A percentile compares a stretch with the other conserved stretches of the same genome.
phyloP scores from a whole-genome alignment of 2,113 vertebrate species.

The Halcyon senegalensis region DNA sequence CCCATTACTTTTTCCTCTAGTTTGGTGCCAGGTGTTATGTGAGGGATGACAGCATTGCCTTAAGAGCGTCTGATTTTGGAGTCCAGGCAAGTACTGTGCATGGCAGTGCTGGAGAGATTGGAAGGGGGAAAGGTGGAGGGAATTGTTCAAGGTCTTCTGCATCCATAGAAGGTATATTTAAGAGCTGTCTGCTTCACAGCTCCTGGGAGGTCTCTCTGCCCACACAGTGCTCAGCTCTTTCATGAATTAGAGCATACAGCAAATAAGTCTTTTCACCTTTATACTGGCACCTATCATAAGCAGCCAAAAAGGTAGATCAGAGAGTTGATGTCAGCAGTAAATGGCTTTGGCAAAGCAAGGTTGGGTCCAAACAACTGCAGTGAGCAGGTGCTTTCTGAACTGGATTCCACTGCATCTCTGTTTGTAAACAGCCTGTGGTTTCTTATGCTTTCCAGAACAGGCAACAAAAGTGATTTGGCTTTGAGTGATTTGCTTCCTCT shows the following conservation, averaged over 20 bases:
- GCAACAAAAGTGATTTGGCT: neutral
- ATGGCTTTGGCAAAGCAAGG: neutral
- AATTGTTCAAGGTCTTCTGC: neutral
- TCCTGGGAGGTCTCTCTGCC: neutral
- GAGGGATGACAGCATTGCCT: neutral
- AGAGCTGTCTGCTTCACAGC: neutral
- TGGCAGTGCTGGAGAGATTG: neutral
- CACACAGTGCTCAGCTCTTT: neutral
- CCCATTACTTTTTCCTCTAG: neutral
- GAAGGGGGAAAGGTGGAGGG: neutral
- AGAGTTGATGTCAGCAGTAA: neutral
- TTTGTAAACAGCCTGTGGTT: neutral
- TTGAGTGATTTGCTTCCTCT: neutral
- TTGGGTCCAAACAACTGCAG: neutral
- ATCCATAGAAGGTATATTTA: neutral
- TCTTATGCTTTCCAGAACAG: neutral
- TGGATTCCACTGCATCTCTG: neutral
- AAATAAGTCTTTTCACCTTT: neutral
- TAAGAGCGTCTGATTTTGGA: neutral
- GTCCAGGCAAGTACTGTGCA: neutral
- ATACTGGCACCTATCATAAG: neutral
- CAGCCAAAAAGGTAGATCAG: neutral
- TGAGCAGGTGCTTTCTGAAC: neutral
- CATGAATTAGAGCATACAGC: neutral
- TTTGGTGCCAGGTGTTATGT: neutral